Evolutionary conservation across 2,888 invertebrate species (phyloP).

Genomic region (Acanthosepion esculentum): DNA sequence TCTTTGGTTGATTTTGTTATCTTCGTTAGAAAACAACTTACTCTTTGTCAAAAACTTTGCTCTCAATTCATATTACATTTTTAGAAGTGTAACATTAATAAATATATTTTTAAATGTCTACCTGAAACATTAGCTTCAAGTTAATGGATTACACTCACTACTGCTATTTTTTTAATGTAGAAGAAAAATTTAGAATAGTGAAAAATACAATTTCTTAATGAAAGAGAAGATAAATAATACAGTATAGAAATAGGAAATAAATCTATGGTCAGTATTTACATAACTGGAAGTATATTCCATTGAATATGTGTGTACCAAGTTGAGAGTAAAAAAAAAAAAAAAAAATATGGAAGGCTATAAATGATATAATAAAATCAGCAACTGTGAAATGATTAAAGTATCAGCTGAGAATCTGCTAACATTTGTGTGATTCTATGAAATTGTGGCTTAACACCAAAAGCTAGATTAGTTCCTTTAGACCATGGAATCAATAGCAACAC

Average conservation of each 20-base stretch:
- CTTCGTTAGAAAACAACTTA: neutral
- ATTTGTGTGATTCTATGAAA: neutral
- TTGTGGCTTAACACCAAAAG: neutral
- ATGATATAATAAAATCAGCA: neutral
- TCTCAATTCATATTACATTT: neutral
- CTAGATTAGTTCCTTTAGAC: neutral
- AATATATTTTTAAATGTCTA: too few species aligned
- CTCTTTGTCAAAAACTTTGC: neutral
- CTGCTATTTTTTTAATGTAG: neutral
- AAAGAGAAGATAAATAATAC: neutral
- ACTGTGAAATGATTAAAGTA: neutral
- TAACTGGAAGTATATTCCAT: neutral
- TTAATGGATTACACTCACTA: too few species aligned
- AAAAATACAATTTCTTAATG: neutral
- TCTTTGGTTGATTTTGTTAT: neutral
- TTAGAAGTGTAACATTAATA: too few species aligned
- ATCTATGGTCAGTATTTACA: neutral
- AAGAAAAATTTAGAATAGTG: neutral
- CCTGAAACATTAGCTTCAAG: too few species aligned
- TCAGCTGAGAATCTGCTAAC: neutral
- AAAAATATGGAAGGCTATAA: neutral
- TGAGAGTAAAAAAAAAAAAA: neutral
- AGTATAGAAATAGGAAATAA: neutral
- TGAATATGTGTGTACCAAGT: neutral
- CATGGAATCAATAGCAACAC: constrained; percentile 33